These are phyloP conservation scores for Leptoteleia sp. DNA, from an alignment of 1,140 invertebrate genomes.

Conservation along the genomic window DNA sequence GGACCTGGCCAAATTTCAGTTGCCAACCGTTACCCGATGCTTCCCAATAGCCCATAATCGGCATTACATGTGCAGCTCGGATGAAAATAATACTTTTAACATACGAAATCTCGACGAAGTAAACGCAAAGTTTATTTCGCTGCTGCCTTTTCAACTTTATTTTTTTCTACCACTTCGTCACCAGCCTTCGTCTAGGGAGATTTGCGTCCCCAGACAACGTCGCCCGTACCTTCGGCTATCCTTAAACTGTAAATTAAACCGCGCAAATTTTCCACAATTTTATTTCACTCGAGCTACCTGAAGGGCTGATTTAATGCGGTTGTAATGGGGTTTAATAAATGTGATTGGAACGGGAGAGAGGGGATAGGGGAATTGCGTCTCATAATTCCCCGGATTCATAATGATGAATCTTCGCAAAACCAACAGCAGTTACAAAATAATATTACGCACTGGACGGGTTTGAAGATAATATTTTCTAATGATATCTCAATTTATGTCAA, in stretches of 20 bases:
- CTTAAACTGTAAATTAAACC: conserved; percentile 7
- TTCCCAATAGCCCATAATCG: too few relatives aligned
- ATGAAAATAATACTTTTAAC: too few relatives aligned
- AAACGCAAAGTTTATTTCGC: conserved; percentile 23
- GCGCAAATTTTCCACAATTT: conserved; percentile 29
- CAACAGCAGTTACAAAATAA: neutral
- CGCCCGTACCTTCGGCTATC: neutral
- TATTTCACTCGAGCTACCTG: conserved; percentile 34
- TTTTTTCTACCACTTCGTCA: too few relatives aligned
- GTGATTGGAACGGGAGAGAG: neutral
- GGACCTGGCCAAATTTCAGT: too few relatives aligned
- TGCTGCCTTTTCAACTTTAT: too few relatives aligned
- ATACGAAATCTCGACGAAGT: too few relatives aligned
- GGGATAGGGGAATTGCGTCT: conserved; percentile 5
- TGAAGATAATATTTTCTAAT: too few relatives aligned
- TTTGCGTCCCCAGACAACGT: conserved; percentile 17
- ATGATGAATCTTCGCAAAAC: conserved; percentile 27
- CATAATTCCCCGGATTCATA: conserved; percentile 21
- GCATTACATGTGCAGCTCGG: neutral
- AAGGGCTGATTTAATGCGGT: conserved; percentile 42
- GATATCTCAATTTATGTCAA: too few relatives aligned
- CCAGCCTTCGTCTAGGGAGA: too few relatives aligned
- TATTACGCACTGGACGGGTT: neutral
- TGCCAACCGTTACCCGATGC: too few relatives aligned
- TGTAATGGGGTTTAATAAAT: conserved; percentile 43